A percentile compares a stretch with the other conserved stretches of the same genome.
Evolutionary conservation across 2,888 invertebrate genomes (phyloP).

Genomic region (Tinea semifulvella): DNA sequence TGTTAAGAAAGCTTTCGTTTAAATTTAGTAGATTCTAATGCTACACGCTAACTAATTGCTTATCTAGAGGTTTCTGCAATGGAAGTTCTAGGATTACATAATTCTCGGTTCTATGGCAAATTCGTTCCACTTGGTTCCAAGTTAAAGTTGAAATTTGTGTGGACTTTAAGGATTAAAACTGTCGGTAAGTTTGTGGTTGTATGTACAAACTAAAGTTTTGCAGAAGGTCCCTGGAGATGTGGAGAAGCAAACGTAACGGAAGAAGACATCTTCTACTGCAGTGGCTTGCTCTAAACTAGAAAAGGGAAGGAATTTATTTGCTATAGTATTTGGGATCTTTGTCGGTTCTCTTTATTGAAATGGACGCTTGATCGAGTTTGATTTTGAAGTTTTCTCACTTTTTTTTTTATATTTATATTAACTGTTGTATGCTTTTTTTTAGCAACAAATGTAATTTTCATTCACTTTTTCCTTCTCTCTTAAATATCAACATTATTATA

Average conservation of each 20-base stretch:
- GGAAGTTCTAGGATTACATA: too few relatives aligned
- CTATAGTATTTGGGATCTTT: background rate
- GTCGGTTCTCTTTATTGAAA: background rate
- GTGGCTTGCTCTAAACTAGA: background rate
- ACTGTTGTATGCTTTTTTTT: too few relatives aligned
- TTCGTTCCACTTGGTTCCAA: background rate
- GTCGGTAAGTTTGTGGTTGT: conserved; percentile 2
- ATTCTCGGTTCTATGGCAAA: background rate
- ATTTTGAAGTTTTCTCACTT: background rate
- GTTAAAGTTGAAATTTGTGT: conserved; percentile 2
- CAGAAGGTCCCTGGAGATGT: background rate
- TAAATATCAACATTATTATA: too few relatives aligned
- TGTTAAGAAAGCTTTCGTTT: too few relatives aligned
- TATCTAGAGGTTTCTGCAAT: too few relatives aligned
- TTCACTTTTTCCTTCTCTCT: too few relatives aligned
- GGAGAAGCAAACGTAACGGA: conserved; percentile 10
- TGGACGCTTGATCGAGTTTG: background rate
- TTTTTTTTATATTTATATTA: too few relatives aligned
- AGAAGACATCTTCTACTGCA: conserved; percentile 5
- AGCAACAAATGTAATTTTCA: too few relatives aligned
- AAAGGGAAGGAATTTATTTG: conserved; percentile 7
- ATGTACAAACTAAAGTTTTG: conserved; percentile 4
- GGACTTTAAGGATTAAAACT: background rate
- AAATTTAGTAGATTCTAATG: too few relatives aligned
- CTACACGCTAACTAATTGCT: too few relatives aligned